A percentile compares a stretch with the other conserved stretches of the same genome.
Conservation (phyloP, 2,797 vertebrate genomes). For the Poecilia gillii region DNA sequence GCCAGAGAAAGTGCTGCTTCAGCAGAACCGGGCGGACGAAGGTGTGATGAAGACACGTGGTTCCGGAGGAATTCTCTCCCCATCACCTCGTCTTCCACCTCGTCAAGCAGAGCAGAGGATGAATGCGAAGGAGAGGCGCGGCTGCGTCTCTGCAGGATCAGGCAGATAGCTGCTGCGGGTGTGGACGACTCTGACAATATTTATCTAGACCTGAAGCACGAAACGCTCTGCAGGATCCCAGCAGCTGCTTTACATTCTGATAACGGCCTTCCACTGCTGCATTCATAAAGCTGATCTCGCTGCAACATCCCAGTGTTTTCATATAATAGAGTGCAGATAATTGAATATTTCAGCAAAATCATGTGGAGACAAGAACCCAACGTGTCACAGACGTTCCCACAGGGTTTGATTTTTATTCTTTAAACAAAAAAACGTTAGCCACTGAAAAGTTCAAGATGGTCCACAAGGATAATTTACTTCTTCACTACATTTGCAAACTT, state of each 20-base stretch:
- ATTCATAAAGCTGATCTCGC: too few species aligned
- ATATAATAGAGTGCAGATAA: not conserved
- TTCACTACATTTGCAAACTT: too few species aligned
- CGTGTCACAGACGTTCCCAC: too few species aligned
- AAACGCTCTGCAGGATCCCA: not conserved
- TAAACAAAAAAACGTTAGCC: too few species aligned
- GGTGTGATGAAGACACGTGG: not conserved
- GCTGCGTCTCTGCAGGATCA: constrained; percentile 47
- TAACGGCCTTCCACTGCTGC: not conserved
- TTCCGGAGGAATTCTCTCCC: not conserved
- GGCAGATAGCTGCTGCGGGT: constrained; percentile 57
- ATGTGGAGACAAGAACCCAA: not conserved
- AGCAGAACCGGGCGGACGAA: not conserved
- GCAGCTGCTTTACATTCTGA: not conserved
- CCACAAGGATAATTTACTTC: too few species aligned
- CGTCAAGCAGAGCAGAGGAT: constrained; percentile 11
- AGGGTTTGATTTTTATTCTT: too few species aligned
- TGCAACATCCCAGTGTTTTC: too few species aligned
- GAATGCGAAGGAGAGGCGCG: constrained; percentile 43
- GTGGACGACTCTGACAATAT: constrained; percentile 26
- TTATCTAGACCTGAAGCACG: not conserved
- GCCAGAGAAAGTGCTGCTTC: not conserved
- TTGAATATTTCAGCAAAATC: not conserved
- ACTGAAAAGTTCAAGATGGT: too few species aligned
- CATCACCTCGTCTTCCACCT: not conserved